Evolutionary conservation across 2,113 vertebrate species (phyloP), one percentile per base, ranked within the genome.

Genomic region (Pygoscelis adeliae): DNA sequence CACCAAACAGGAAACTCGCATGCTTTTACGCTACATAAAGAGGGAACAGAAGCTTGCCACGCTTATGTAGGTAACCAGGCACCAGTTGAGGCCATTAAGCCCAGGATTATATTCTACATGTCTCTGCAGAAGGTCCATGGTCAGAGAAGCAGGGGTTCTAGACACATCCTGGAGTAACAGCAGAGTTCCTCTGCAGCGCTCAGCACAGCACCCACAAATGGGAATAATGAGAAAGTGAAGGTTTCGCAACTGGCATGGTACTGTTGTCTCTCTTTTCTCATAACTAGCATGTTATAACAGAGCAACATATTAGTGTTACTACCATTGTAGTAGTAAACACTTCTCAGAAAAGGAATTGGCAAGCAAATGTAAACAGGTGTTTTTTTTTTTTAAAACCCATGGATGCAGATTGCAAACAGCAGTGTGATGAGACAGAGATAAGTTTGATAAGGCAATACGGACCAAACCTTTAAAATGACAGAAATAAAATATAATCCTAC

Each of bases 171-270:
- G 49, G 47, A 40, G 72, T 46, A 58, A 2, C 15, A 59, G 74
- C 46, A 47, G 42, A 63, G 34, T 30, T 53, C 46, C 34, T 80
- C 34, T 40, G 29, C 40, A 26, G 34, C 0, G 5, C 73, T 53
- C 23, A 15, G 34, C 47, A 8, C 29, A 32, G 40, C 38, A 2
- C 15, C 26, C 9, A 7, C 38, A 47, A 27, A 9, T 1, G 19
- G 21, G 12, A 44, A 29, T 36, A 1, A 1, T 0, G 36, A 42
- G 65, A 56, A 56, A 56, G 29, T 0, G 1, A 40, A n/a, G 5
- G 26, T 52, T 79, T 71, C 2, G 4, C 14, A 65, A 15, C 29
- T 40, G 74, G 9, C 30, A 34, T 8, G 9, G 11, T 85, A 23
- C 67, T 40, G 3, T 30, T 8, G 7, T 15, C 32, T 19, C 10